Evolutionary conservation across 2,888 invertebrate species (phyloP), one percentile per base, ranked within the genome.

Genomic region (Saturnia japonica): DNA sequence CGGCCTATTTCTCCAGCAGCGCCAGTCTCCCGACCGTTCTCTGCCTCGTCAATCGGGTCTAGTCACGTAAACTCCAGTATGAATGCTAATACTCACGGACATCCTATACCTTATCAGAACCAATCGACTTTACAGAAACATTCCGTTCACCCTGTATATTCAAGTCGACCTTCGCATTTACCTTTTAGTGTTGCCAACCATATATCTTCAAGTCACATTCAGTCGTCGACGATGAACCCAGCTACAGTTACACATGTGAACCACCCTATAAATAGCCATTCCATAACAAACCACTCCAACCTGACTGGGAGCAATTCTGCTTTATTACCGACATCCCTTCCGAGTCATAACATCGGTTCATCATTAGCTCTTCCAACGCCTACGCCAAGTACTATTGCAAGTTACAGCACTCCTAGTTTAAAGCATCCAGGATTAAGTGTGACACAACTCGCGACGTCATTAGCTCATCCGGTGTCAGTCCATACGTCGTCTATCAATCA

Each of bases 121-220:
- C 93, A 92, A 77, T 84, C 91, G 86, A 91, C 89, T 87, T 86
- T 91, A 85, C 93, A 88, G 81, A 93, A 93, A 91, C 93, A 93
- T 93, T 92, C 93, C 91, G 91, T 89, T 84, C 91, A 86, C 76
- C 80, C 91, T 78, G 87, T 84, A 75, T 93, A 91, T 79, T 80
- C 88, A 77, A 90, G 83, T 80, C 86, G 93, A 78, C 91, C 93
- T 70, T 84, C 90, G 71, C 93, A 93, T 80, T 89, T 91, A 74
- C 90, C 92, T 28, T 93, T 91, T 81, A 88, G 89, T 76, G 89
- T 91, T 75, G 84, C 90, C 40, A 91, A 85, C 76, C 94, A 91
- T 79, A 86, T 89, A 89, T 91, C 91, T 89, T 93, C 91, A 89
- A 95, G 88, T 94, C 95, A 86, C 94, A 94, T 88, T 91, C 95